Evolutionary conservation across 2,888 invertebrate species (phyloP), one percentile per base, ranked within the genome.

Genomic region (Ectemnius lituratus): DNA sequence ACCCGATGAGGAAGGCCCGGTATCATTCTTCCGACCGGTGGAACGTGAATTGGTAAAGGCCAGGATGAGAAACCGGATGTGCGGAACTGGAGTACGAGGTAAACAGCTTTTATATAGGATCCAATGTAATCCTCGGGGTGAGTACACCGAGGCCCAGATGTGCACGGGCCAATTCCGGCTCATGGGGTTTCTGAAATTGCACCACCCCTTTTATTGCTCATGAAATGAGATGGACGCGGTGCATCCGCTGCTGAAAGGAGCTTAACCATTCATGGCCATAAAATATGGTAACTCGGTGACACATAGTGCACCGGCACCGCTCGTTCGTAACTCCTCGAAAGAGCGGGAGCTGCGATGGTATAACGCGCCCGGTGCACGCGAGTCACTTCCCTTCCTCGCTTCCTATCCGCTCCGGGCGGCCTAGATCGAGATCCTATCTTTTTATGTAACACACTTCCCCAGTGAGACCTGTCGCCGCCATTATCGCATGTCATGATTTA

Each of bases 261-360:
- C 82, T 80, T 76, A 76, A 74, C 82, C 79, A 79, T 79, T 82
- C 81, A 76, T 80, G 76, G 74, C 78, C 58, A 66, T 78, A 78
- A 81, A 82, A 81, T 80, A 74, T 75, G 81, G 78, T 73, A 70
- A 71, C 72, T 64, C 49, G 62, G 70, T 62, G 76, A 73, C 81
- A 81, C 79, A 76, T 76, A 72, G 61, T 58, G 72, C 80, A 66
- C 59, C 68, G 73, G 58, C 65, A 70, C 67, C 60, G 37, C 37
- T 8, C 68, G 16, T 60, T 52, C 69, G 23, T 60, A 65, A 67
- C 20, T 59, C 18, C 46, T 47, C 23, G 37, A 37, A 37, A 37
- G 37, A 52, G 52, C 52, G 52, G 14, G 37, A 45, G 5, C 47
- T 37, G 11, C 20, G 56, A 16, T 14, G 18, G 46, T 47, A 47